Percentiles rank a stretch among this genome's conserved stretches.
Conservation (phyloP, 2,888 invertebrate species). For the Ectobius pallidus region DNA sequence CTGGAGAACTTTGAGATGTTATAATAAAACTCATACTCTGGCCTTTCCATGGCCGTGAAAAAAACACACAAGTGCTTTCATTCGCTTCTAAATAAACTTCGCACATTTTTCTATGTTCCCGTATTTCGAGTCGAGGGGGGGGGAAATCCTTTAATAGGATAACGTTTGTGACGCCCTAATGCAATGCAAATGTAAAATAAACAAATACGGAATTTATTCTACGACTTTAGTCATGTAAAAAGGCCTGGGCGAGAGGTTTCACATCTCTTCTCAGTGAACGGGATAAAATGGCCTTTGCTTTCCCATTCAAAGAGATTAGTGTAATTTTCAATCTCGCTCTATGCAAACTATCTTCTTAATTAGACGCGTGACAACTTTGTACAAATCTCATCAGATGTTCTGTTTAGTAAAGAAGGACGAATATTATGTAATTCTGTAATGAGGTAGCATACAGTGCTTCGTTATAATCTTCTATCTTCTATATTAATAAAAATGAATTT, state of each 20-base stretch:
- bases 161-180: not conserved
- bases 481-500: too few relatives aligned
- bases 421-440: too few relatives aligned
- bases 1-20: too few relatives aligned
- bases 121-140: not conserved
- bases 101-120: not conserved
- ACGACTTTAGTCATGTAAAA: not conserved
- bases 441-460: too few relatives aligned
- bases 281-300: not conserved
- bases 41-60: not conserved
- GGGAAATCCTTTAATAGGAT: constrained; percentile 10
- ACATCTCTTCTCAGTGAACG: not conserved
- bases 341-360: too few relatives aligned
- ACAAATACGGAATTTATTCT: constrained; percentile 5
- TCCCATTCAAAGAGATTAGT: not conserved
- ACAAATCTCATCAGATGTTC: too few relatives aligned
- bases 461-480: too few relatives aligned
- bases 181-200: constrained; percentile 20
- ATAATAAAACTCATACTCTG: too few relatives aligned
- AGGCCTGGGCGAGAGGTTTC: not conserved
- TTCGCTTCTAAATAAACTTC: not conserved
- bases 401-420: too few relatives aligned
- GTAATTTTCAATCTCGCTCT: not conserved
- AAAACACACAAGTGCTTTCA: not conserved
- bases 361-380: too few relatives aligned